These are phyloP conservation scores for Heliothis virescens DNA, from an alignment of 1,140 invertebrate genomes.

Conservation along the genomic window DNA sequence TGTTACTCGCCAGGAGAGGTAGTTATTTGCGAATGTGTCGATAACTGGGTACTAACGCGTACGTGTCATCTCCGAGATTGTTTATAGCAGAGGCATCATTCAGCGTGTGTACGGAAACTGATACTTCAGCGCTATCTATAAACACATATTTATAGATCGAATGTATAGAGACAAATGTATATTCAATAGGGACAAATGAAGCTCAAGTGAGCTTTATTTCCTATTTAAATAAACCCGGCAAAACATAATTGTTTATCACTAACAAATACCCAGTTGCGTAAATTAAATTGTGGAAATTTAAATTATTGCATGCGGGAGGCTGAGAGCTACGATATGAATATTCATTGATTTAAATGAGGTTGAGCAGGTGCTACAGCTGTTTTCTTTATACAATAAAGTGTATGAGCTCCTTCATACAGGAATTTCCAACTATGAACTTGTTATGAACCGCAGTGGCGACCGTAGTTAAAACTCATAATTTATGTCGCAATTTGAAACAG, in stretches of 20 bases:
- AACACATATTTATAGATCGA: slow-evolving; percentile 25
- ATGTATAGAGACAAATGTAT: background rate
- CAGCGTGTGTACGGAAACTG: background rate
- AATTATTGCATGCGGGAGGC: slow-evolving; percentile 46
- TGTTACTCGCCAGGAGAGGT: background rate
- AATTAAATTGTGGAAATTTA: slow-evolving; percentile 41
- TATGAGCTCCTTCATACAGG: slow-evolving; percentile 50
- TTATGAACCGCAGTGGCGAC: background rate
- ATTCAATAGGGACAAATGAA: slow-evolving; percentile 16
- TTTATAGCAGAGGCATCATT: slow-evolving; percentile 9
- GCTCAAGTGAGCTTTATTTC: slow-evolving; percentile 28
- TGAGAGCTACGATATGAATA: slow-evolving; percentile 46
- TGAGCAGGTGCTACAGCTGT: slow-evolving; percentile 31
- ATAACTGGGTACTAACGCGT: background rate
- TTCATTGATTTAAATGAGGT: slow-evolving; percentile 48
- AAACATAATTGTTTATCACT: slow-evolving; percentile 32
- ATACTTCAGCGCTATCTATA: background rate
- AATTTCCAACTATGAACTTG: slow-evolving; percentile 38
- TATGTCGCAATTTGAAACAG: slow-evolving; percentile 6
- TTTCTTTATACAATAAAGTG: slow-evolving; percentile 48
- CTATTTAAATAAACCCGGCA: slow-evolving; percentile 23
- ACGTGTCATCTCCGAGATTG: background rate
- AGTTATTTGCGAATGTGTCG: background rate
- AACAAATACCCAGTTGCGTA: slow-evolving; percentile 30
- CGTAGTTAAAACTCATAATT: background rate